phyloP scores from a whole-genome alignment of 2,888 invertebrate species.

The Lochmaea capreae region DNA sequence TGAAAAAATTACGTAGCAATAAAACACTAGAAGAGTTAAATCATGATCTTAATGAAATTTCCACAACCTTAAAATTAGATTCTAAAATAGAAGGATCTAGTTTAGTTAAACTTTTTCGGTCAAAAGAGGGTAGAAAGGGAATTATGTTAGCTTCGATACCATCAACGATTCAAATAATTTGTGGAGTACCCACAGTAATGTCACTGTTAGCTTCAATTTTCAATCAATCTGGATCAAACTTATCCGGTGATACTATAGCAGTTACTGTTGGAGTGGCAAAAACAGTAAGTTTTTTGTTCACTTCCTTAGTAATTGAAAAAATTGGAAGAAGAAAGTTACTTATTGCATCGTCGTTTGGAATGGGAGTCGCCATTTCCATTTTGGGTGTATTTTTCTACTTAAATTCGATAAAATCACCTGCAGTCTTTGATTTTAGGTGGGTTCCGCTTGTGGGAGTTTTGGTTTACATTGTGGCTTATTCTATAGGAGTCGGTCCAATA shows the following conservation, averaged over 20 bases:
- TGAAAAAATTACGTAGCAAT: slow-evolving; percentile 21
- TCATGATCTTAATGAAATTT: slow-evolving; percentile 6
- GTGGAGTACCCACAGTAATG: slow-evolving; percentile 27
- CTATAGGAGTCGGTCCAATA: slow-evolving; percentile 31
- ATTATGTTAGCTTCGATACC: slow-evolving; percentile 14
- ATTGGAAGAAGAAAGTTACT: slow-evolving; percentile 12
- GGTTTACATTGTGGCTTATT: slow-evolving; percentile 6
- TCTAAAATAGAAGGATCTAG: not conserved
- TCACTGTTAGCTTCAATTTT: slow-evolving; percentile 33
- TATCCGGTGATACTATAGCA: slow-evolving; percentile 32
- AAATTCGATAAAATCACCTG: not conserved
- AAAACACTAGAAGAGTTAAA: slow-evolving; percentile 15
- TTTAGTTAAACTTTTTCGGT: not conserved
- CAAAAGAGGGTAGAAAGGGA: slow-evolving; percentile 16
- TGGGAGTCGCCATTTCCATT: not conserved
- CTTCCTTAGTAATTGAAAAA: slow-evolving; percentile 13
- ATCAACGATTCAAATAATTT: slow-evolving; percentile 14
- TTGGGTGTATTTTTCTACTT: slow-evolving; percentile 17
- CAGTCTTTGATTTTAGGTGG: slow-evolving; percentile 1
- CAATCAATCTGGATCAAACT: slow-evolving; percentile 13
- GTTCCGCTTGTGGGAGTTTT: slow-evolving; percentile 9
- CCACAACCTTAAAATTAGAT: not conserved
- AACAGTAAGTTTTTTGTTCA: not conserved
- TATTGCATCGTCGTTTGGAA: slow-evolving; percentile 8
- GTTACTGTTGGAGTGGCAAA: slow-evolving; percentile 23